Percentiles rank a stretch among this genome's conserved stretches.
Conservation (phyloP, 2,113 vertebrate species). For the Australoheros scitulus region DNA sequence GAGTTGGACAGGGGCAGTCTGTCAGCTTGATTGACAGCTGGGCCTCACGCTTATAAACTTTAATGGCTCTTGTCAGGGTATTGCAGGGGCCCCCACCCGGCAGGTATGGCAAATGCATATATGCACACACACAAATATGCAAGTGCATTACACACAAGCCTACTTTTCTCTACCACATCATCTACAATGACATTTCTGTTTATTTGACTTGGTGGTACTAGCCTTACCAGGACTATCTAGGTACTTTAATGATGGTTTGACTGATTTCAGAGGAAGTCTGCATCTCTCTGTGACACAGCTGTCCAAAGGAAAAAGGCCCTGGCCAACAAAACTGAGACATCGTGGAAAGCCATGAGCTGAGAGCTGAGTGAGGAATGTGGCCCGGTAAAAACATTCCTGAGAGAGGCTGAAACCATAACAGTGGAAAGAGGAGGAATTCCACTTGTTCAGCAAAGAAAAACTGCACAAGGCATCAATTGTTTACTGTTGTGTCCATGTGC, state of each 20-base stretch:
- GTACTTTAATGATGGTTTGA: slow-evolving; percentile 4
- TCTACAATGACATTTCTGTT: slow-evolving; percentile 26
- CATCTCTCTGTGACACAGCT: slow-evolving; percentile 37
- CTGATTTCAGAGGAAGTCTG: slow-evolving; percentile 32
- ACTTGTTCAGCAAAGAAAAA: slow-evolving; percentile 70
- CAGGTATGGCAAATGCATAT: slow-evolving; percentile 66
- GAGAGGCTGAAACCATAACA: slow-evolving; percentile 73
- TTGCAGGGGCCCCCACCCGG: slow-evolving; percentile 67
- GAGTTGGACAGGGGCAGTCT: slow-evolving; percentile 52
- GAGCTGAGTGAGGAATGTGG: slow-evolving; percentile 57
- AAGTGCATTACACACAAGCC: slow-evolving; percentile 17
- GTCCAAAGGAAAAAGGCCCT: slow-evolving; percentile 14
- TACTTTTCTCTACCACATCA: slow-evolving; percentile 38
- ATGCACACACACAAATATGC: slow-evolving; percentile 1
- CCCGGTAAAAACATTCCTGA: slow-evolving; percentile 72
- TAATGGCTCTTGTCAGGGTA: slow-evolving; percentile 79
- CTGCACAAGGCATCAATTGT: slow-evolving; percentile 71
- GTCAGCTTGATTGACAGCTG: slow-evolving; percentile 76
- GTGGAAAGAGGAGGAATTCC: slow-evolving; percentile 70
- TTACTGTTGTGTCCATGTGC: slow-evolving; percentile 58
- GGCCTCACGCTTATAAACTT: slow-evolving; percentile 78
- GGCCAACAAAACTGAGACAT: slow-evolving; percentile 53
- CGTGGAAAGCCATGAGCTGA: slow-evolving; percentile 58
- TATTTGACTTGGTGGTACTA: slow-evolving; percentile 33
- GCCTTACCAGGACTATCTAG: neutral